phyloP scores from a whole-genome alignment of 2,888 invertebrate genomes.

The Beris morrisii region DNA sequence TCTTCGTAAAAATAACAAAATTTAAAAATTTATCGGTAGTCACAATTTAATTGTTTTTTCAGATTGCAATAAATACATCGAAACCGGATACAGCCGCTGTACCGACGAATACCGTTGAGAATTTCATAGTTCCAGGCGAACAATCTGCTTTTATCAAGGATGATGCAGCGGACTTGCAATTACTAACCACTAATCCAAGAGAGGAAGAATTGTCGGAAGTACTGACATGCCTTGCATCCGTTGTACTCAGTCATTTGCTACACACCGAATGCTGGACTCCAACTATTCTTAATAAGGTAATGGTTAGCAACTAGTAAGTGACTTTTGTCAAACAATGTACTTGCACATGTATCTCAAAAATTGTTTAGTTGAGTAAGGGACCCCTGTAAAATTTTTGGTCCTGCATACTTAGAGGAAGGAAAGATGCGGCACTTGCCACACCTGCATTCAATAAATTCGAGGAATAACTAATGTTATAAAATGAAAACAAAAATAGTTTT shows the following conservation, averaged over 20 bases:
- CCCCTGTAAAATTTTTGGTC: too few relatives aligned
- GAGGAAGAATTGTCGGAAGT: constrained; percentile 27
- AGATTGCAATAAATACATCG: constrained; percentile 4
- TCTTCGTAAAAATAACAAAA: constrained; percentile 33
- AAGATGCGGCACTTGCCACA: too few relatives aligned
- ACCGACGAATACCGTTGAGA: constrained; percentile 17
- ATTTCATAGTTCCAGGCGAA: constrained; percentile 30
- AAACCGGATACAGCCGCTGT: background rate
- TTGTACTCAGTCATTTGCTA: constrained; percentile 39
- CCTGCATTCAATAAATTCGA: too few relatives aligned
- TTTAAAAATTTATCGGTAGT: background rate
- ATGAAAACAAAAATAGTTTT: too few relatives aligned
- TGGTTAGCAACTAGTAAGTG: background rate
- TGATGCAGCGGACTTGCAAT: constrained; percentile 26
- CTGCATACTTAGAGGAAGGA: too few relatives aligned
- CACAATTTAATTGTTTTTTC: constrained; percentile 1
- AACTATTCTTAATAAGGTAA: constrained; percentile 38
- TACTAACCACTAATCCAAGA: constrained; percentile 24
- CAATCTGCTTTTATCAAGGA: constrained; percentile 35
- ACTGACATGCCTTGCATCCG: constrained; percentile 37
- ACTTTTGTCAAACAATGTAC: background rate
- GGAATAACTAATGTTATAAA: too few relatives aligned
- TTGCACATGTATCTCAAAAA: too few relatives aligned
- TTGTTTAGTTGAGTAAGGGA: too few relatives aligned
- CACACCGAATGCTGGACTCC: constrained; percentile 40